Evolutionary conservation across 2,888 invertebrate genomes (phyloP).

Genomic region (Andricus curvator): DNA sequence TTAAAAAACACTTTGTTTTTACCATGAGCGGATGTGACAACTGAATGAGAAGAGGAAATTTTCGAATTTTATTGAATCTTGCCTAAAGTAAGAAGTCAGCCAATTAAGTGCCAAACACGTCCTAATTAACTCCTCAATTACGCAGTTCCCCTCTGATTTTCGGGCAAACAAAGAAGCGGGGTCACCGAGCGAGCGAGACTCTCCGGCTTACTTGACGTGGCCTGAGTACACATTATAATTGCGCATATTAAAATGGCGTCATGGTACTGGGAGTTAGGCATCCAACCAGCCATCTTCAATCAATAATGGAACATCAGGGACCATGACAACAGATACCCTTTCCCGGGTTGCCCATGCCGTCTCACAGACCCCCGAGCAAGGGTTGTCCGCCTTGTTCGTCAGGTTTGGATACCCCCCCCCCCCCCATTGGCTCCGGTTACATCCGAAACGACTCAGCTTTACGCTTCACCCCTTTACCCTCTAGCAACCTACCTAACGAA

Average conservation of each 20-base stretch:
- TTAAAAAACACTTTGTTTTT: too few species aligned
- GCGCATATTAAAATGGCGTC: constrained; percentile 78
- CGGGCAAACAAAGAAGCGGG: constrained; percentile 72
- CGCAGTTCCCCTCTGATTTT: constrained; percentile 68
- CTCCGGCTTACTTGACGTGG: constrained; percentile 49
- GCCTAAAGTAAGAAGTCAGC: constrained; percentile 50
- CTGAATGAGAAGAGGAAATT: background rate
- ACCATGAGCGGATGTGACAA: background rate
- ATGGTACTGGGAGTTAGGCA: constrained; percentile 57
- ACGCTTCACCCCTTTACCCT: background rate
- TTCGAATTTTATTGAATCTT: background rate
- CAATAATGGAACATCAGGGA: constrained; percentile 79
- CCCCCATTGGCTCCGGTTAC: constrained; percentile 62
- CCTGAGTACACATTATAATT: constrained; percentile 76
- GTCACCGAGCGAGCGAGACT: constrained; percentile 48
- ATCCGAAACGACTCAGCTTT: constrained; percentile 60
- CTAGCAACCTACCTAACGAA: constrained; percentile 21
- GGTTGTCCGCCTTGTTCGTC: constrained; percentile 68
- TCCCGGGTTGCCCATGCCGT: constrained; percentile 63
- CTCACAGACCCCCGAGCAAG: constrained; percentile 73
- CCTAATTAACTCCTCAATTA: constrained; percentile 78
- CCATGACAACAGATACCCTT: constrained; percentile 78
- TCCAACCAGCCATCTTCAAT: constrained; percentile 77
- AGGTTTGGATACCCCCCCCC: constrained; percentile 59
- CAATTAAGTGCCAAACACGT: constrained; percentile 74